A percentile compares a stretch with the other conserved stretches of the same genome.
phyloP scores from a whole-genome alignment of 2,113 vertebrate species.

The Brachyhypopomus occidentalis region DNA sequence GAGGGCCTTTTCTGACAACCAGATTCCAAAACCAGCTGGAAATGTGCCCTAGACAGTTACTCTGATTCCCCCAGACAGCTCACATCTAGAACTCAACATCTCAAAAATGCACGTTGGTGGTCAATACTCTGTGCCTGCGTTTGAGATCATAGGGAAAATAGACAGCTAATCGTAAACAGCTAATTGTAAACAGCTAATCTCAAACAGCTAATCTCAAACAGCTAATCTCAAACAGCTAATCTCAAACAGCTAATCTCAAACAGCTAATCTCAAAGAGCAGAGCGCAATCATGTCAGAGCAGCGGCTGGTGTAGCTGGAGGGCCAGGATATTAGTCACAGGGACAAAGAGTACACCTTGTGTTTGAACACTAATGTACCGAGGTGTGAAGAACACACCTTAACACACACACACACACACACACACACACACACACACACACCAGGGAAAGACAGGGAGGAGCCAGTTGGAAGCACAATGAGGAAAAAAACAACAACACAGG shows the following conservation, averaged over 20 bases:
- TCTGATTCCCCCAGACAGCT: constrained; percentile 3
- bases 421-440: constrained; percentile 32
- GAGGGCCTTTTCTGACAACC: constrained; percentile 65
- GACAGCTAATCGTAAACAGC: not conserved
- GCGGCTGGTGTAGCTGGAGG: constrained; percentile 30
- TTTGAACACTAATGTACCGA: not conserved
- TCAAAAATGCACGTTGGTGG: not conserved
- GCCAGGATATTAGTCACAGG: constrained; percentile 48
- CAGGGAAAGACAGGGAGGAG: too few relatives aligned
- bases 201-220: not conserved
- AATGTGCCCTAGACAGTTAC: constrained; percentile 44
- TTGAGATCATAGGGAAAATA: not conserved
- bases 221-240: too few relatives aligned
- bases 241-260: too few relatives aligned
- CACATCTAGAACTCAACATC: too few relatives aligned
- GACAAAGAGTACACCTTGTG: not conserved
- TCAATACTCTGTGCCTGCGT: not conserved
- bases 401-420: not conserved
- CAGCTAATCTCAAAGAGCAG: not conserved
- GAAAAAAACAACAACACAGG: too few relatives aligned
- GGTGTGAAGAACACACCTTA: constrained; percentile 30
- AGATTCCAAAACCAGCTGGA: constrained; percentile 56
- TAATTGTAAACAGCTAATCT: not conserved
- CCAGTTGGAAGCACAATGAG: too few relatives aligned
- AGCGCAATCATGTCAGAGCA: constrained; percentile 28